phyloP scores from a whole-genome alignment of 2,113 vertebrate species.

The Salvelinus fontinalis region DNA sequence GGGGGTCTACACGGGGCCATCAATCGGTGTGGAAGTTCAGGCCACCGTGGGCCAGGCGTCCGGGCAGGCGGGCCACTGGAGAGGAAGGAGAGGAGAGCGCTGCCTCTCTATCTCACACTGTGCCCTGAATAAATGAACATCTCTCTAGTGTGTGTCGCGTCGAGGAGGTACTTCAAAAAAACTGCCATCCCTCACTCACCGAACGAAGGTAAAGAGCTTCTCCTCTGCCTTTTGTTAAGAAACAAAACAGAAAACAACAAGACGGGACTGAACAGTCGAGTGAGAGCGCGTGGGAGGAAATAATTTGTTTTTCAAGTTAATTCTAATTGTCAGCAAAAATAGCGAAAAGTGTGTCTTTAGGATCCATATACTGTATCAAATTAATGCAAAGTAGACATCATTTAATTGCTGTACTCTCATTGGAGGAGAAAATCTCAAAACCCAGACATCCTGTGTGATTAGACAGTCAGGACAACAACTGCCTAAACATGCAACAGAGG shows the following conservation, averaged over 20 bases:
- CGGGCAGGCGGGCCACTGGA: neutral
- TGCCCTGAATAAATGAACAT: constrained; percentile 11
- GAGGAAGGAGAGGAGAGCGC: neutral
- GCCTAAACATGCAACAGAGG: no score
- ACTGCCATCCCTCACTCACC: neutral
- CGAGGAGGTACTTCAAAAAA: constrained; percentile 26
- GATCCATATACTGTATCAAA: neutral
- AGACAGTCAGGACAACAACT: no score
- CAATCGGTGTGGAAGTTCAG: constrained; percentile 17
- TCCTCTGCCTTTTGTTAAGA: constrained; percentile 10
- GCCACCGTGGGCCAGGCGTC: neutral
- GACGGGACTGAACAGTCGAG: neutral
- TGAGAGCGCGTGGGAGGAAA: neutral
- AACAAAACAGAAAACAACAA: constrained; percentile 11
- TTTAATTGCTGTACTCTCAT: neutral
- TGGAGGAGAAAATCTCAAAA: neutral
- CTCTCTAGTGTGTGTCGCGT: neutral
- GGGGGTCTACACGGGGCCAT: constrained; percentile 19
- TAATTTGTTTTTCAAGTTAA: neutral
- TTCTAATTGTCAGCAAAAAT: neutral
- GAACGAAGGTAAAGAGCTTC: constrained; percentile 4
- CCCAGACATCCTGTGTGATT: no score
- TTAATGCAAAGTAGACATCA: neutral
- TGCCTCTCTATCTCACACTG: neutral
- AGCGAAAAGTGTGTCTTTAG: neutral